Evolutionary conservation across 2,797 vertebrate genomes (phyloP).

Genomic region (Pseudomugil gertrudae): DNA sequence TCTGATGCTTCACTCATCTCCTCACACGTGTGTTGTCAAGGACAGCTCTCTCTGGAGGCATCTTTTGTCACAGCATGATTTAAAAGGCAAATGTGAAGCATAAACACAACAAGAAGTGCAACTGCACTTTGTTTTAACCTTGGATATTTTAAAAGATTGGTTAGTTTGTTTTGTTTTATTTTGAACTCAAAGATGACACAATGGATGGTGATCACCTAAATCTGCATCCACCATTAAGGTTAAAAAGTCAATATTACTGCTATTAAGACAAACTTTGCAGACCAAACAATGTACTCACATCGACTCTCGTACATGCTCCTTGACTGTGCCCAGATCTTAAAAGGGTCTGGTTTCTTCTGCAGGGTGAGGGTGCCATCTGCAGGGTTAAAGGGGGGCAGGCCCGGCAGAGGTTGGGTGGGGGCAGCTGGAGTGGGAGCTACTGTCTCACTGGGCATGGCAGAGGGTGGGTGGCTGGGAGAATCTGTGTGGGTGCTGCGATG

Average conservation of each 20-base stretch:
- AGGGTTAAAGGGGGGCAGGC: conserved; percentile 81
- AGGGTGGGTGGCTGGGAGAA: conserved; percentile 88
- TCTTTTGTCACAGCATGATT: conserved; percentile 54
- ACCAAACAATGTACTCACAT: conserved; percentile 86
- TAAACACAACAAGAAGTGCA: conserved; percentile 11
- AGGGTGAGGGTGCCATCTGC: conserved; percentile 88
- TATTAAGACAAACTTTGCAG: neutral
- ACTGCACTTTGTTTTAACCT: neutral
- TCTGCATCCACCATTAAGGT: neutral
- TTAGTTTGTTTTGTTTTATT: neutral
- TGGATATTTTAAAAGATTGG: neutral
- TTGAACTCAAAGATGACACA: neutral
- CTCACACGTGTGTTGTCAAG: conserved; percentile 41
- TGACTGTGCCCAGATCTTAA: conserved; percentile 99
- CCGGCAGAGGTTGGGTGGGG: conserved; percentile 83
- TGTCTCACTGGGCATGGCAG: conserved; percentile 82
- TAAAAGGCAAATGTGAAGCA: conserved; percentile 27
- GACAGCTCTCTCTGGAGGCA: conserved; percentile 43
- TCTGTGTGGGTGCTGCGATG: conserved; percentile 92
- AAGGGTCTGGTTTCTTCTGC: conserved; percentile 98
- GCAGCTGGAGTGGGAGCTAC: conserved; percentile 83
- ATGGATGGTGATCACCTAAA: neutral
- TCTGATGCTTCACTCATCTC: conserved; percentile 7
- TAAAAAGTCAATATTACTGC: conserved; percentile 2
- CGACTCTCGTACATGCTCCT: conserved; percentile 99